Base-by-base conservation (phyloP, 1,140 invertebrate genomes). In the Aleiodes sp. region DNA sequence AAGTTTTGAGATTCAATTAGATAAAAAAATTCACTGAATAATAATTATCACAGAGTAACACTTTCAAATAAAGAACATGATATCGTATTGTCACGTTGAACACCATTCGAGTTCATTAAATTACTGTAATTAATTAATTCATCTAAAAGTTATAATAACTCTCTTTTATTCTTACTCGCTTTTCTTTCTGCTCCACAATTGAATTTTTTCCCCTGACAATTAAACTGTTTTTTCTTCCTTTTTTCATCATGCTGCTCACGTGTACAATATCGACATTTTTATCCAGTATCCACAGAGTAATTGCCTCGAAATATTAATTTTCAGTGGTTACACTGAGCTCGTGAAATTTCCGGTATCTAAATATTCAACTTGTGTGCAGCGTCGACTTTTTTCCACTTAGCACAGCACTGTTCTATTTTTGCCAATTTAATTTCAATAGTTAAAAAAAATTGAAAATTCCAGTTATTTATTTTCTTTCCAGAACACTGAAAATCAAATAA, bases 31-130 rank as follows among this genome's bases (percentile, higher is more conserved):
- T 29, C 41, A 28, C 39, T 24, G 28, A 12, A 28, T n/a, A 64
- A 46, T 52, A 52, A 52, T 24, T 52, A n/a, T 52, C 46, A 52
- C 46, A 52, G n/a, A 21, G 21, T 52, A 21, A 24, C 46, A 52
- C 46, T 24, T 8, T 21, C 21, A 7, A 16, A 43, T 21, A 16
- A 24, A 24, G 19, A 7, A 21, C 46, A 21, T 21, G 6, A 52
- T 8, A 12, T 19, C 46, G 19, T 21, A 52, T 52, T 52, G 46
- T 52, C 46, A 43, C 39, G 2, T 16, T 52, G 46, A 9, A 3
- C 21, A 24, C 26, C 12, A 52, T 24, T 52, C 16, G 16, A 52
- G 26, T 19, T 52, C 21, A 52, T 52, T 24, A 9, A 24, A 43
- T 16, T 12, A n/a, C n/a, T 43, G n/a, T 16, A 43, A 43, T 24